A percentile compares a stretch with the other conserved stretches of the same genome.
Evolutionary conservation across 2,113 vertebrate genomes (phyloP).

Genomic region (Parus major): DNA sequence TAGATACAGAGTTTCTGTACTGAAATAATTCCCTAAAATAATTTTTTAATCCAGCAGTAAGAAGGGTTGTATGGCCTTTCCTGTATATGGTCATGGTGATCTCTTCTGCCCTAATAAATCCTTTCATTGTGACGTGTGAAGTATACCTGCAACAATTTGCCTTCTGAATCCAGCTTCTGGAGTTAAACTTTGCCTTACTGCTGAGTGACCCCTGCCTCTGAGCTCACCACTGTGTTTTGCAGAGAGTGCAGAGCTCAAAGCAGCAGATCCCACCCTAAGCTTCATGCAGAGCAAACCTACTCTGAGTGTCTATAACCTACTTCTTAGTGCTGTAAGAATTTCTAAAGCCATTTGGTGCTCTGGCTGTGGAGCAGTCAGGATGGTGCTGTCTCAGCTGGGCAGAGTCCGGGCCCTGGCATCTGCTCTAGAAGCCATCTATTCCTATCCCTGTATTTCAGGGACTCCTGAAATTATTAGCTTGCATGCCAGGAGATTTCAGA

Average conservation of each 20-base stretch:
- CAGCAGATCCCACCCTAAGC: not conserved
- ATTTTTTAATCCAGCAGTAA: not conserved
- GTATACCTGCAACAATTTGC: not conserved
- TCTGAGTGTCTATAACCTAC: not conserved
- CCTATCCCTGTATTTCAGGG: not conserved
- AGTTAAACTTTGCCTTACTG: not conserved
- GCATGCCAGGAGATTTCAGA: slow-evolving; percentile 36
- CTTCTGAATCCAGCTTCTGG: not conserved
- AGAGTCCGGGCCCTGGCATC: accelerated
- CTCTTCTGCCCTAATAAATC: not conserved
- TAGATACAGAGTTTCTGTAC: not conserved
- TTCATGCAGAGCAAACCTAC: not conserved
- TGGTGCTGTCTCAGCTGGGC: not conserved
- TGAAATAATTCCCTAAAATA: not conserved
- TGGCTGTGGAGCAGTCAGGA: not conserved
- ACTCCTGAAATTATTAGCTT: slow-evolving; percentile 2
- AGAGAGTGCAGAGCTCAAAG: not conserved
- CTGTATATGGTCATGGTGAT: not conserved
- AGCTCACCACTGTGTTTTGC: not conserved
- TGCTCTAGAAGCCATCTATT: not conserved
- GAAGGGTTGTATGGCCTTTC: not conserved
- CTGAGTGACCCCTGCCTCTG: not conserved
- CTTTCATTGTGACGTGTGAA: not conserved
- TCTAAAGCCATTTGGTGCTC: not conserved
- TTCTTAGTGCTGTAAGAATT: not conserved